Conservation (phyloP, 2,888 invertebrate species). For the Axea sp. region DNA sequence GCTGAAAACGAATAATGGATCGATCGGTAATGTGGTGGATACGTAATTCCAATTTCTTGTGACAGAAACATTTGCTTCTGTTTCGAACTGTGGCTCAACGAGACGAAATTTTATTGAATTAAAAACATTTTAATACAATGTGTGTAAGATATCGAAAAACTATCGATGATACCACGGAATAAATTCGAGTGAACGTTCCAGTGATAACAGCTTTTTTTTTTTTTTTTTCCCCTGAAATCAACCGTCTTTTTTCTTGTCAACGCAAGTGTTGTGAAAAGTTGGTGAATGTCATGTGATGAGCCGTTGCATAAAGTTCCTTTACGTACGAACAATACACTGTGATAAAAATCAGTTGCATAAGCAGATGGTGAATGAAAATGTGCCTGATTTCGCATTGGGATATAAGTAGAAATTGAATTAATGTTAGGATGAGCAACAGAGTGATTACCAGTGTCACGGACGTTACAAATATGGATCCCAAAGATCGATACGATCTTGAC, state of each 20-base stretch:
- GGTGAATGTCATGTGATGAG: slow-evolving; percentile 39
- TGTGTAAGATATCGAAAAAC: neutral
- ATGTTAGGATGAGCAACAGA: slow-evolving; percentile 68
- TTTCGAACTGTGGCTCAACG: neutral
- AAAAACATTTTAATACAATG: neutral
- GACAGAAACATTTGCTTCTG: neutral
- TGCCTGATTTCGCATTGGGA: slow-evolving; percentile 38
- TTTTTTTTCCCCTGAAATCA: too few species aligned
- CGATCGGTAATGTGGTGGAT: too few species aligned
- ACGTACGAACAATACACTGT: slow-evolving; percentile 47
- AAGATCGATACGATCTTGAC: slow-evolving; percentile 75
- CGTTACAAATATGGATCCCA: slow-evolving; percentile 74
- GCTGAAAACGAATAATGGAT: neutral
- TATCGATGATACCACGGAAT: too few species aligned
- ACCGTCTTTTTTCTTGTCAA: neutral
- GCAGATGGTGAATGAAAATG: slow-evolving; percentile 35
- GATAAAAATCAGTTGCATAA: slow-evolving; percentile 56
- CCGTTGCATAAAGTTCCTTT: slow-evolving; percentile 52
- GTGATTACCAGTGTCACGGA: slow-evolving; percentile 72
- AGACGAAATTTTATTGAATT: neutral
- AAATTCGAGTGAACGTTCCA: neutral
- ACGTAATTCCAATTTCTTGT: too few species aligned
- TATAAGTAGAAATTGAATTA: slow-evolving; percentile 20
- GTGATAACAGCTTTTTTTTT: too few species aligned
- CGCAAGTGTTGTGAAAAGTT: slow-evolving; percentile 17